Evolutionary conservation across 1,140 invertebrate genomes (phyloP), one percentile per base, ranked within the genome.

Genomic region (Chymomyza costata): DNA sequence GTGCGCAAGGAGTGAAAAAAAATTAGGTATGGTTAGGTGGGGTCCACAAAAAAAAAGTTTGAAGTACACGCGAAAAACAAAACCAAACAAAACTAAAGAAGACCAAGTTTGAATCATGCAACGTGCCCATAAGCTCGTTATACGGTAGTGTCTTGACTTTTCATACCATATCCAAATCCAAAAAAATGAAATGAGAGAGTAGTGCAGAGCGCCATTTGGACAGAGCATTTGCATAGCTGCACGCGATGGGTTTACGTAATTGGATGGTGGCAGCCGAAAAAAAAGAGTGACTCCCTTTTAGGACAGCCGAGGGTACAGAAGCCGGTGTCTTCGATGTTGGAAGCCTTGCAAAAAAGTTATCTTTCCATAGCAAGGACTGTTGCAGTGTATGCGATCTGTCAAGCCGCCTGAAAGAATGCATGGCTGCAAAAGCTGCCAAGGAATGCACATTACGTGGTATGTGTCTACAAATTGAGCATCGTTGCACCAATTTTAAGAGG

Each of bases 221-320:
- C 49, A 39, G 35, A 53, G 11, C 17, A 59, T 68, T 74, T 65
- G 64, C 69, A 65, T 61, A 38, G 34, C 44, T 78, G 66, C 71
- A 76, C 71, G 71, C 71, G 59, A 76, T 66, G 53, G 25, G 32
- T 64, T 78, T 78, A 80, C 54, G 66, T 78, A 78, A 76, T 76
- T 76, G 71, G 66, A 76, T 78, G 78, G 71, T 76, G 65, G 38
- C 46, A 40, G 41, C 32, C 34, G 1, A 43, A 53, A 14, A 35
- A 25, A 8, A 3, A 25, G 21, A 25, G 8, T 25, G 21, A 8
- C 21, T 3, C 21, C 21, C 3, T 25, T 25, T 25, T 25, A n/a
- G n/a, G n/a, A n/a, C n/a, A n/a, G n/a, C n/a, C n/a, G n/a, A n/a
- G n/a, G n/a, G n/a, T n/a, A n/a, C n/a, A n/a, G n/a, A n/a, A n/a